phyloP scores from a whole-genome alignment of 2,888 invertebrate genomes.

The Drosophila antonietae region DNA sequence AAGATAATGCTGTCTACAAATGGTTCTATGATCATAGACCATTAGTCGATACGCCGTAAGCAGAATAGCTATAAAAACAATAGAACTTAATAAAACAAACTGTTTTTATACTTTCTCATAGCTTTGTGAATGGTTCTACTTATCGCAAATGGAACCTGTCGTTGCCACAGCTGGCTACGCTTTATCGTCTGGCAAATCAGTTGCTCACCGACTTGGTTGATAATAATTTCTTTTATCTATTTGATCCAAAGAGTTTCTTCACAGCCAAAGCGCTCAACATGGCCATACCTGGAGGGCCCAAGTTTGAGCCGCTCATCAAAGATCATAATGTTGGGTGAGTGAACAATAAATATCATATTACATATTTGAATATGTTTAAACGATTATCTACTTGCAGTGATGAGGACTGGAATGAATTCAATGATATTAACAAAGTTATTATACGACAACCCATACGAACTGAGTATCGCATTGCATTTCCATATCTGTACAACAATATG shows the following conservation, averaged over 20 bases:
- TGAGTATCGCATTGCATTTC: slow-evolving; percentile 99
- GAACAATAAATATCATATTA: slow-evolving; percentile 6
- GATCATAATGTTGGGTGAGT: slow-evolving; percentile 96
- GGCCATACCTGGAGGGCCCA: slow-evolving; percentile 99
- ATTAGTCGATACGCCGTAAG: slow-evolving; percentile 93
- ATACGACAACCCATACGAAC: slow-evolving; percentile 99
- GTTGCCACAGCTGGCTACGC: slow-evolving; percentile 98
- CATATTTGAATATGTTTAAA: neutral
- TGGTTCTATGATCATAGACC: slow-evolving; percentile 99
- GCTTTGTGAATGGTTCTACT: slow-evolving; percentile 97
- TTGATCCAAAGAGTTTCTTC: slow-evolving; percentile 99
- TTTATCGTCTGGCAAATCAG: slow-evolving; percentile 99
- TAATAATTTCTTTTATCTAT: slow-evolving; percentile 99
- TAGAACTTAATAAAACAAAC: neutral
- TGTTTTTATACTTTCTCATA: slow-evolving; percentile 74
- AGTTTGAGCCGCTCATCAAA: slow-evolving; percentile 99
- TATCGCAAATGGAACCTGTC: slow-evolving; percentile 98
- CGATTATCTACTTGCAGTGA: slow-evolving; percentile 87
- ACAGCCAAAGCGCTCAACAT: slow-evolving; percentile 99
- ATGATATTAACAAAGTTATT: slow-evolving; percentile 99
- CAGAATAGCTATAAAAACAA: neutral
- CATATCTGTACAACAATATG: slow-evolving; percentile 99
- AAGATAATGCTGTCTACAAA: slow-evolving; percentile 94
- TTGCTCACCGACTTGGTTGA: slow-evolving; percentile 98
- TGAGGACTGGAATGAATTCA: slow-evolving; percentile 99